Evolutionary conservation across 2,113 vertebrate species (phyloP).

Genomic region (Callopanchax toddi): DNA sequence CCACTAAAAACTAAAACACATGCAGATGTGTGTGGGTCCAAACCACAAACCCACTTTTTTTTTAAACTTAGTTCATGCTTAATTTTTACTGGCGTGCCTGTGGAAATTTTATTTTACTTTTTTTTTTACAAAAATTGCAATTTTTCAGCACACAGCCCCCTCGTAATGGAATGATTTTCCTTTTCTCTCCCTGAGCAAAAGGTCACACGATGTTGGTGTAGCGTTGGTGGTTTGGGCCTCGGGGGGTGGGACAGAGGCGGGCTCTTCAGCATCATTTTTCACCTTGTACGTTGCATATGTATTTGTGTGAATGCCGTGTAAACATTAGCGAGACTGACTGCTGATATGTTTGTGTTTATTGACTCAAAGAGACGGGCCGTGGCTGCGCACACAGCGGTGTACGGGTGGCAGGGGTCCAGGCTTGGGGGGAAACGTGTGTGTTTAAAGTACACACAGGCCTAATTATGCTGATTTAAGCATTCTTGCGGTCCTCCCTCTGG

Average conservation of each 20-base stretch:
- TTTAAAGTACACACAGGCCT: constrained; percentile 78
- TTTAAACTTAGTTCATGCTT: constrained; percentile 45
- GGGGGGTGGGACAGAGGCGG: constrained; percentile 22
- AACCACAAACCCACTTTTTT: constrained; percentile 56
- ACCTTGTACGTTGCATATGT: constrained; percentile 41
- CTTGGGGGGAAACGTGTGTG: constrained; percentile 74
- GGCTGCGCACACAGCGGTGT: constrained; percentile 66
- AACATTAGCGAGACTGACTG: constrained; percentile 55
- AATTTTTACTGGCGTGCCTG: constrained; percentile 42
- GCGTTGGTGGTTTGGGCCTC: constrained; percentile 43
- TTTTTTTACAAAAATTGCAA: too few species aligned
- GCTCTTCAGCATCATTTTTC: constrained; percentile 48
- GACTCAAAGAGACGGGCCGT: constrained; percentile 71
- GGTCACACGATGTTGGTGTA: constrained; percentile 55
- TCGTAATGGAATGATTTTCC: constrained; percentile 38
- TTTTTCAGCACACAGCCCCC: constrained; percentile 26
- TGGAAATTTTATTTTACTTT: constrained; percentile 43
- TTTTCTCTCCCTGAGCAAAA: constrained; percentile 30
- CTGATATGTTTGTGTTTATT: constrained; percentile 77
- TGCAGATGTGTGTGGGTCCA: constrained; percentile 68
- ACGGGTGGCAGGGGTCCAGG: constrained; percentile 76
- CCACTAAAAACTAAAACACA: constrained; percentile 69
- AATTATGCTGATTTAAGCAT: constrained; percentile 81
- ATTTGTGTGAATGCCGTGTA: constrained; percentile 35
- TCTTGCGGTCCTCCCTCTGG: constrained; percentile 77